Percentiles rank a stretch among this genome's conserved stretches.
These are phyloP conservation scores for Hydropotes inermis DNA, from an alignment of 2,113 vertebrate genomes.

Conservation along the genomic window DNA sequence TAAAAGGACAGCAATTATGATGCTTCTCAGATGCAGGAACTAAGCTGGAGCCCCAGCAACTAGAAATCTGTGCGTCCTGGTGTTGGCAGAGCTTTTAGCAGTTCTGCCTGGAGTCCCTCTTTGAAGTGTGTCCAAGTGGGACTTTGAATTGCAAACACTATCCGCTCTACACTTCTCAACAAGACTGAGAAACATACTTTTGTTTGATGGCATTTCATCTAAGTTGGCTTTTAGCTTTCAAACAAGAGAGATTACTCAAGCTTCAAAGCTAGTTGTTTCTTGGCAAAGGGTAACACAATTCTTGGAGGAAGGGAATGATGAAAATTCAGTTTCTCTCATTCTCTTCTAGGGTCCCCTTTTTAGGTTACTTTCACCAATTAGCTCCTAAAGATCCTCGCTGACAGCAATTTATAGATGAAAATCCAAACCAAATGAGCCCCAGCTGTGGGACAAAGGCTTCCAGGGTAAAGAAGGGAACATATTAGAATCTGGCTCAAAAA, in stretches of 20 bases:
- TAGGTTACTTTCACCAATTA: constrained; percentile 56
- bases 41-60: neutral
- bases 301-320: neutral
- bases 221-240: constrained; percentile 35
- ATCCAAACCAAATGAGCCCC: constrained; percentile 54
- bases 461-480: neutral
- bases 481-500: constrained; percentile 23
- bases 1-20: constrained; percentile 38
- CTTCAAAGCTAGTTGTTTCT: constrained; percentile 35
- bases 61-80: neutral
- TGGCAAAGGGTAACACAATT: constrained; percentile 16
- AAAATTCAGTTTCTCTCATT: neutral
- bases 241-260: constrained; percentile 8
- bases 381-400: constrained; percentile 48
- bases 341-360: constrained; percentile 6
- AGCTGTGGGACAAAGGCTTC: constrained; percentile 35
- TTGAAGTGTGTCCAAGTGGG: constrained; percentile 57
- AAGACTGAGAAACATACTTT: neutral
- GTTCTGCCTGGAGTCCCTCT: constrained; percentile 25
- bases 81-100: neutral
- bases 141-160: neutral
- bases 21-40: neutral
- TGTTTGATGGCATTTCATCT: constrained; percentile 31
- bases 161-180: neutral
- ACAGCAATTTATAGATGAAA: constrained; percentile 63